These are phyloP conservation scores for Thymelicus acteon DNA, from an alignment of 2,888 invertebrate genomes.

Conservation along the genomic window DNA sequence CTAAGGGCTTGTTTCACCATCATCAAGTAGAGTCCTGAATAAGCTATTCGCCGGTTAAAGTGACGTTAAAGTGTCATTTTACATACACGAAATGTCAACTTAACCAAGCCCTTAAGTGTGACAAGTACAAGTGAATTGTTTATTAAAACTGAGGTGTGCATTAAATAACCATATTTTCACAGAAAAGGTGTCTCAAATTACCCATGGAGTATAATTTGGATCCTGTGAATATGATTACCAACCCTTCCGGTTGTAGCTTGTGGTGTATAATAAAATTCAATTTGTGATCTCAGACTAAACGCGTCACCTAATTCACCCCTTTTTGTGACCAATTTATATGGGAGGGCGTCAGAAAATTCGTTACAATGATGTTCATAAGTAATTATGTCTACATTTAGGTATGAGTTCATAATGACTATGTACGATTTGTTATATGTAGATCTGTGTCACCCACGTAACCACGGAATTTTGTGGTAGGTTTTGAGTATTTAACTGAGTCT, in stretches of 20 bases:
- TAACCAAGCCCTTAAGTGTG: no score
- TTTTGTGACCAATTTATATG: conserved; percentile 42
- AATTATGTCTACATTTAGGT: conserved; percentile 5
- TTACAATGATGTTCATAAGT: conserved; percentile 9
- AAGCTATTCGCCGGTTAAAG: no score
- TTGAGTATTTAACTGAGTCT: no score
- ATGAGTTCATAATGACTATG: background rate
- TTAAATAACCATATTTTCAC: conserved; percentile 9
- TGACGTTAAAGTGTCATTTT: no score
- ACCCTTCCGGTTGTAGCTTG: conserved; percentile 48
- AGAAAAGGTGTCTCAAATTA: conserved; percentile 31
- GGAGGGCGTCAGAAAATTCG: conserved; percentile 22
- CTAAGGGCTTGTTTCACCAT: no score
- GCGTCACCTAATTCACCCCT: conserved; percentile 66
- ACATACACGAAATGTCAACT: no score
- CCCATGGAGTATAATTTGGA: conserved; percentile 13
- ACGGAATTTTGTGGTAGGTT: no score
- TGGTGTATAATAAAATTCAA: conserved; percentile 77
- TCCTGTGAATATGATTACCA: conserved; percentile 33
- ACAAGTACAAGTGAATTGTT: no score
- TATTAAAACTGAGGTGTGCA: no score
- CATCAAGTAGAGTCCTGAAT: no score
- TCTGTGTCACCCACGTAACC: no score
- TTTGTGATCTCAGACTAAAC: conserved; percentile 68
- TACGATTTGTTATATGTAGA: no score